phyloP scores from a whole-genome alignment of 1,140 invertebrate species.

The Trichomalopsis sarcophagae region DNA sequence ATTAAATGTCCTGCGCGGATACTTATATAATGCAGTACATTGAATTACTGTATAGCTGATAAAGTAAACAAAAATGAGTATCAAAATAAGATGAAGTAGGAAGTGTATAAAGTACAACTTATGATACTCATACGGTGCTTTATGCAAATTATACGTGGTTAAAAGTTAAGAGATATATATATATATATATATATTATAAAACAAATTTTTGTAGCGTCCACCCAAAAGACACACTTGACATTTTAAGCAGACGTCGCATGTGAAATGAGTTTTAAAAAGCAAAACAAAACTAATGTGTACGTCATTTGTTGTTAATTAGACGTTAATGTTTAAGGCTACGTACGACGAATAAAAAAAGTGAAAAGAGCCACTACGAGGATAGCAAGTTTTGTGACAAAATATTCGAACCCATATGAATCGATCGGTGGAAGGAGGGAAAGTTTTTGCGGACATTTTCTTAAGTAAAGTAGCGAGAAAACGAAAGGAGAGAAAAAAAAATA shows the following conservation, averaged over 20 bases:
- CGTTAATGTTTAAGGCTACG: conserved; percentile 12
- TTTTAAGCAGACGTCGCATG: background rate
- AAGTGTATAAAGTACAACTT: conserved; percentile 41
- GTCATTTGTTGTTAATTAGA: conserved; percentile 44
- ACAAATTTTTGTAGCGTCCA: conserved; percentile 33
- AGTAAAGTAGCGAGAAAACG: conserved; percentile 36
- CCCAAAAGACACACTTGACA: conserved; percentile 12
- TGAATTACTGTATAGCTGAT: conserved; percentile 32
- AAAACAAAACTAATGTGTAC: conserved; percentile 22
- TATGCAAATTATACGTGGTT: conserved; percentile 30
- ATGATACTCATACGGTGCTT: conserved; percentile 28
- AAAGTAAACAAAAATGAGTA: conserved; percentile 21
- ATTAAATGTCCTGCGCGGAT: conserved; percentile 40
- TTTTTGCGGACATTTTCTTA: conserved; percentile 27
- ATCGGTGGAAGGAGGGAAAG: background rate
- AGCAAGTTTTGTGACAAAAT: background rate
- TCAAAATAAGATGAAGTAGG: conserved; percentile 33
- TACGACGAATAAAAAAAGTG: background rate
- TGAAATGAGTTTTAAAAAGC: conserved; percentile 9
- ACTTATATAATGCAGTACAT: conserved; percentile 29
- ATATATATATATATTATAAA: background rate
- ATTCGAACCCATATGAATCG: background rate
- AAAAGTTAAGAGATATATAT: background rate
- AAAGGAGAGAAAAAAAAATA: conserved; percentile 16
- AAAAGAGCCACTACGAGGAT: conserved; percentile 9